Base-by-base conservation (phyloP, 2,113 vertebrate species). In the Micromys minutus region DNA sequence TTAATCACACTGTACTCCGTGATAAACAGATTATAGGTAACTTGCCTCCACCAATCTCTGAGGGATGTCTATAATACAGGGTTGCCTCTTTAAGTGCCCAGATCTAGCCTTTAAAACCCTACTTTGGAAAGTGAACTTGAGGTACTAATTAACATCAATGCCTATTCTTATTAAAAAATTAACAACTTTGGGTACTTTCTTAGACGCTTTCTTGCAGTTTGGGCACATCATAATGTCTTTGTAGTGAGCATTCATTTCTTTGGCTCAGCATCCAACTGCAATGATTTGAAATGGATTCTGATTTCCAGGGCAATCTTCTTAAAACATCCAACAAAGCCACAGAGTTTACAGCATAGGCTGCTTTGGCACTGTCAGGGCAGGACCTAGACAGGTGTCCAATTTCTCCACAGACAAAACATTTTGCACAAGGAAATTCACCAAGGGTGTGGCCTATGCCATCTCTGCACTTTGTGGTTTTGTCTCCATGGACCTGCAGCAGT, bases 241-340 rank as follows among this genome's bases (percentile, higher is more conserved):
- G 12, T 99, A 98, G 98, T 99, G 99, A 0, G 99, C 99, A 1
- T 99, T 99, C 98, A 99, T 99, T 39, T 98, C 98, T 77, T 98
- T 98, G 92, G 98, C 98, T 98, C 99, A 98, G 97, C 99, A 99
- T 57, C 98, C 98, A 39, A 99, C 97, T 0, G 99, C 99, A 94
- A 99, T 34, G 0, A 97, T 92, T 95, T 97, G 98, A 21, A 98
- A 99, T 97, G 98, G 76, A 0, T 97, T 98, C 97, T 99, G 99
- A 88, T 99, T 99, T 84, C 99, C 99, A 0, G 99, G 99, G 94
- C 99, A 99, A 89, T 99, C 99, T 96, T 99, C 97, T 98, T 99
- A 95, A 99, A 99, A 97, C 99, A 99, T 91, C 99, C 99, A 94
- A 99, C 99, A 11, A 99, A 99, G 9, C 99, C 99, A 97, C 99